These are phyloP conservation scores for Cololabis saira DNA, from an alignment of 2,113 vertebrate genomes.

Conservation along the genomic window DNA sequence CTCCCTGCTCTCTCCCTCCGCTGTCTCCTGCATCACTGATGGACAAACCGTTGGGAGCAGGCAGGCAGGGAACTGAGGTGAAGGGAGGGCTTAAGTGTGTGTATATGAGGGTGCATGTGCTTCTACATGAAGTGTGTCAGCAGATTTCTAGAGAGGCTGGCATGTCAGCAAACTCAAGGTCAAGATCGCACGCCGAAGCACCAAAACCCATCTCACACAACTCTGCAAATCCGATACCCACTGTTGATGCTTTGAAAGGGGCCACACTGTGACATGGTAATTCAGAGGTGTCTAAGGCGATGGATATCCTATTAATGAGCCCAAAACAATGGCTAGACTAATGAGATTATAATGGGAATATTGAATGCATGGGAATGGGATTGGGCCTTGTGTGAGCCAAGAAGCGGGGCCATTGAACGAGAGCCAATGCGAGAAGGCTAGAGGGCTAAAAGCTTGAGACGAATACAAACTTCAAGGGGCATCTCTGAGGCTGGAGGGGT, in stretches of 20 bases:
- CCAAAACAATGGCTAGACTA: slow-evolving; percentile 76
- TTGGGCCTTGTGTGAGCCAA: slow-evolving; percentile 66
- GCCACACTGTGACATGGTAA: slow-evolving; percentile 69
- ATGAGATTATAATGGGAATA: slow-evolving; percentile 81
- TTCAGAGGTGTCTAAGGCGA: slow-evolving; percentile 75
- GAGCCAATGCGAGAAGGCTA: slow-evolving; percentile 68
- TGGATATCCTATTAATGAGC: slow-evolving; percentile 77
- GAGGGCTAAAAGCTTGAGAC: slow-evolving; percentile 66
- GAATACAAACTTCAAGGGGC: slow-evolving; percentile 68
- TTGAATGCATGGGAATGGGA: slow-evolving; percentile 81
- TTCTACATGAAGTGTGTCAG: slow-evolving; percentile 72
- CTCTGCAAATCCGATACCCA: slow-evolving; percentile 50
- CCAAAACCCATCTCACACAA: slow-evolving; percentile 10
- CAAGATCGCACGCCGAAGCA: slow-evolving; percentile 28
- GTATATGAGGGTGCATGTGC: slow-evolving; percentile 38
- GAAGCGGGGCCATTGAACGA: slow-evolving; percentile 67
- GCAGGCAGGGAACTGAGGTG: slow-evolving; percentile 54
- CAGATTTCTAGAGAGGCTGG: slow-evolving; percentile 71
- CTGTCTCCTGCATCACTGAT: slow-evolving; percentile 69
- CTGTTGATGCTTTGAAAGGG: slow-evolving; percentile 51
- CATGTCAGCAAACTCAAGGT: slow-evolving; percentile 79
- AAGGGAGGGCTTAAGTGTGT: slow-evolving; percentile 44
- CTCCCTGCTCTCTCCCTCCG: slow-evolving; percentile 19
- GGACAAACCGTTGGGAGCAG: slow-evolving; percentile 62
- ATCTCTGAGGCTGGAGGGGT: slow-evolving; percentile 44